phyloP scores from a whole-genome alignment of 2,113 vertebrate genomes.

The Capra hircus region DNA sequence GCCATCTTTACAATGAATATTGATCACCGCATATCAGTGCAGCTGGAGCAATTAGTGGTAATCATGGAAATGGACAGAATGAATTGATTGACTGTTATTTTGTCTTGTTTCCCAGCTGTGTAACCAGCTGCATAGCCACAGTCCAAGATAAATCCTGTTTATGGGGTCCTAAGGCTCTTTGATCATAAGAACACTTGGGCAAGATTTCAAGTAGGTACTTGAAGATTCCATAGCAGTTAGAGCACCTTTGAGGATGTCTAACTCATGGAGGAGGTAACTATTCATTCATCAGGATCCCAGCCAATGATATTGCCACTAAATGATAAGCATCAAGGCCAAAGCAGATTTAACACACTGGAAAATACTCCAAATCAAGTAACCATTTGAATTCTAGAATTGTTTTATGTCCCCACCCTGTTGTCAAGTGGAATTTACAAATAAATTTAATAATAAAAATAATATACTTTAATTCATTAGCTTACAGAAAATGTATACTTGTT shows the following conservation, averaged over 20 bases:
- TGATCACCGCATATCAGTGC: conserved; percentile 43
- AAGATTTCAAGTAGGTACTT: neutral
- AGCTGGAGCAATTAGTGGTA: conserved; percentile 64
- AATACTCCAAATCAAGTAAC: neutral
- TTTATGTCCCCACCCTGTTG: no score
- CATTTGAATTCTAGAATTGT: neutral
- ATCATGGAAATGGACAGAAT: conserved; percentile 54
- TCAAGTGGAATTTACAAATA: neutral
- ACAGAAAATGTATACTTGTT: neutral
- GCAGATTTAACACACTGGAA: neutral
- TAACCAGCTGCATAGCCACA: conserved; percentile 51
- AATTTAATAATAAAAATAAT: neutral
- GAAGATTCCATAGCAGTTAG: neutral
- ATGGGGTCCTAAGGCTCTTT: conserved; percentile 14
- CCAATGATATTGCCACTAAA: neutral
- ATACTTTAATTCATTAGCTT: neutral
- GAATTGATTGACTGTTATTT: conserved; percentile 43
- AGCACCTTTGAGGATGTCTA: neutral
- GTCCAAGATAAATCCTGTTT: conserved; percentile 46
- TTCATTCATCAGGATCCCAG: neutral
- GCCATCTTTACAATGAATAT: conserved; percentile 65
- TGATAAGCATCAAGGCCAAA: neutral
- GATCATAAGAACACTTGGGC: neutral
- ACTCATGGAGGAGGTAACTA: neutral
- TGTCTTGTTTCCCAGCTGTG: conserved; percentile 53